These are phyloP conservation scores for Chloroceryle amazona DNA, from an alignment of 2,797 vertebrate genomes.

Conservation along the genomic window DNA sequence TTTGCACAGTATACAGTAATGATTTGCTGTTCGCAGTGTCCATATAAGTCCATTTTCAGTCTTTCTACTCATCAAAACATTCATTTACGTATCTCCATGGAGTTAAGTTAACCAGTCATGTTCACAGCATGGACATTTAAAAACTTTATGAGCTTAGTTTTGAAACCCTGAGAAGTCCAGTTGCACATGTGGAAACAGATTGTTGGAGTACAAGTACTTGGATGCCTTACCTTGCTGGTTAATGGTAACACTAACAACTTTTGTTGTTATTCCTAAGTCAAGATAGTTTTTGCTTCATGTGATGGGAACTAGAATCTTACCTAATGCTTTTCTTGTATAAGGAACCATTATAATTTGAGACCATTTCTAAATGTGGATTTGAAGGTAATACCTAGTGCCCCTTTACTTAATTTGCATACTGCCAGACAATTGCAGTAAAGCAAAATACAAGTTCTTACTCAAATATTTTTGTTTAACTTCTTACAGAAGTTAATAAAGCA, in stretches of 20 bases:
- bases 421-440: neutral
- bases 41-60: neutral
- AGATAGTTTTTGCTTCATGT: neutral
- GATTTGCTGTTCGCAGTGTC: neutral
- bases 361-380: neutral
- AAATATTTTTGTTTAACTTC: neutral
- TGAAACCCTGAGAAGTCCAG: neutral
- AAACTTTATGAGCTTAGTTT: neutral
- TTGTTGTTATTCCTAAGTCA: neutral
- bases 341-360: neutral
- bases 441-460: neutral
- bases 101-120: neutral
- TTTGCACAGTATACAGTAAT: fast-evolving
- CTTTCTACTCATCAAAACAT: neutral
- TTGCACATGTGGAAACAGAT: neutral
- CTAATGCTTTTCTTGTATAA: neutral
- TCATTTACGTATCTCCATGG: neutral
- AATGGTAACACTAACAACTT: neutral
- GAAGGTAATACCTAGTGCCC: neutral
- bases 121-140: neutral
- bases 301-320: neutral
- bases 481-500: neutral
- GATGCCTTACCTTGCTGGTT: neutral
- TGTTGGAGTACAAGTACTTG: neutral
- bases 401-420: neutral